Evolutionary conservation across 2,113 vertebrate species (phyloP), one percentile per base, ranked within the genome.

Genomic region (Siniperca chuatsi): DNA sequence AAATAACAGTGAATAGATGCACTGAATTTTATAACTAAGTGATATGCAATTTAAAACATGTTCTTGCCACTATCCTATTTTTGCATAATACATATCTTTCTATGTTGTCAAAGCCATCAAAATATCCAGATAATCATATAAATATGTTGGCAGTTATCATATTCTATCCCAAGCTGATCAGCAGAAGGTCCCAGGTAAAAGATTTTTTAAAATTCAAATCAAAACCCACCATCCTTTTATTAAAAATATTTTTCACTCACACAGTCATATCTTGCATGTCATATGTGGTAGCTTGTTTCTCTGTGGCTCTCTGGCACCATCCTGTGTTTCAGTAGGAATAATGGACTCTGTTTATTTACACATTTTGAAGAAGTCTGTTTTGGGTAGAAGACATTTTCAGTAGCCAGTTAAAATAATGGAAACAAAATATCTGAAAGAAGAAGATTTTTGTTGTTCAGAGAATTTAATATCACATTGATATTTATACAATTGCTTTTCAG

Each of bases 221-320:
- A 25, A 65, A 2, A 37, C 9, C 10, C 8, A 37, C 7, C 13
- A 2, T 62, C 0, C 42, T 20, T 78, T 40, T 5, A 60, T 58
- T 25, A 18, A 33, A 58, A 58, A 40, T 64, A 37, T 64, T 29
- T 65, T 6, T 54, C n/a, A 75, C 23, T n/a, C 64, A 67, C 52
- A 74, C 52, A 42, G 10, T 20, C 29, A n/a, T 29, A 23, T 74
- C 58, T 57, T 57, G 64, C 50, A 66, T 88, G 25, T 20, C 20
- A 37, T 58, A 58, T 6, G 50, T 18, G 5, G 25, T 15, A 11
- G 25, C 40, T 65, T 69, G 75, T 83, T 87, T 76, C 71, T 67
- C 37, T 21, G 21, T 73, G 74, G 90, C 94, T 94, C 93, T 95
- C 90, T 95, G 92, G 92, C 94, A 83, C 94, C 94, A 93, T 87